Evolutionary conservation across 2,113 vertebrate genomes (phyloP).

Genomic region (Chaenogobius annularis): DNA sequence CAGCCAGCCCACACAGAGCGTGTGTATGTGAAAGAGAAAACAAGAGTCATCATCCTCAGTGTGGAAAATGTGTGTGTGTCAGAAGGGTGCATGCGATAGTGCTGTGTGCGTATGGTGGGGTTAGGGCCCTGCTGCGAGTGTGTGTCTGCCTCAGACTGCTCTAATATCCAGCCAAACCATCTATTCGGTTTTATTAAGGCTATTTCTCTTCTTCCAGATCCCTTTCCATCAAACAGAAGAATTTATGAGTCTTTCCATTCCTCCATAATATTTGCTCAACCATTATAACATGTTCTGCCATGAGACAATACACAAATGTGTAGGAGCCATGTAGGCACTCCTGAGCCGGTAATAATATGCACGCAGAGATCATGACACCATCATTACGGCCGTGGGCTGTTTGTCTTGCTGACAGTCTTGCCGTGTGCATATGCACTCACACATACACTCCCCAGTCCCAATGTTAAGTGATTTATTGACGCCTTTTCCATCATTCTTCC

Average conservation of each 20-base stretch:
- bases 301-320: constrained; percentile 21
- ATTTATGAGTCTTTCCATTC: constrained; percentile 31
- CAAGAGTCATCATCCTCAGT: constrained; percentile 35
- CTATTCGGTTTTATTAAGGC: background rate
- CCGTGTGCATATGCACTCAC: constrained; percentile 25
- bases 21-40: background rate
- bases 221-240: constrained; percentile 32
- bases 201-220: constrained; percentile 6
- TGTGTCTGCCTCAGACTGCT: constrained; percentile 58
- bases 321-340: constrained; percentile 50
- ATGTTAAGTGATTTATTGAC: constrained; percentile 76
- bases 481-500: constrained; percentile 57
- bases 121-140: constrained; percentile 50
- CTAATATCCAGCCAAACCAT: constrained; percentile 33
- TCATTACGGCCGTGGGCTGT: constrained; percentile 70
- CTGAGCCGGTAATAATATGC: constrained; percentile 67
- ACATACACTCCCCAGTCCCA: constrained; percentile 38
- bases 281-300: constrained; percentile 30
- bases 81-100: constrained; percentile 25
- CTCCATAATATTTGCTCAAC: constrained; percentile 47
- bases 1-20: constrained; percentile 60
- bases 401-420: constrained; percentile 69
- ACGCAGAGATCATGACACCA: constrained; percentile 74
- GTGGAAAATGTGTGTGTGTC: constrained; percentile 22
- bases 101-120: constrained; percentile 22